Evolutionary conservation across 2,888 invertebrate species (phyloP).

Genomic region (Dynastes hyllus): DNA sequence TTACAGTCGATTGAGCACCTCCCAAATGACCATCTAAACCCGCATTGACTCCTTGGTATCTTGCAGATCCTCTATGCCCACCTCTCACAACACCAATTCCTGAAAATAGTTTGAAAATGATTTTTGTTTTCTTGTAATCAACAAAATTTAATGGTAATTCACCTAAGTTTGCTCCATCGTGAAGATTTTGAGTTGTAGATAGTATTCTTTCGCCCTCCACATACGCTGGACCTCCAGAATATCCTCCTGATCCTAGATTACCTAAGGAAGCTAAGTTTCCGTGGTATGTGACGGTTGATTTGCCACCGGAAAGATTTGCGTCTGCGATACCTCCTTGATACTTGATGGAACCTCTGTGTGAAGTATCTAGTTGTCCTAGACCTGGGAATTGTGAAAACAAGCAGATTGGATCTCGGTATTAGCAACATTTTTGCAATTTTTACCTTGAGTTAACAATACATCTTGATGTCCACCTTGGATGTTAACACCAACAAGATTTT

Average conservation of each 20-base stretch:
- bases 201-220: no score
- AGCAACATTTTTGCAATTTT: background rate
- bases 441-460: conserved; percentile 5
- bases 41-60: background rate
- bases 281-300: conserved; percentile 28
- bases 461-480: background rate
- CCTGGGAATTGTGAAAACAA: background rate
- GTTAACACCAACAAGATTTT: background rate
- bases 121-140: background rate
- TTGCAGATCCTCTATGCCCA: conserved; percentile 5
- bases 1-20: conserved; percentile 2
- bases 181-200: no score
- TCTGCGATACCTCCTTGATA: background rate
- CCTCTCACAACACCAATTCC: background rate
- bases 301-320: background rate
- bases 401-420: background rate
- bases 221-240: no score
- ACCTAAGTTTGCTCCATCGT: no score
- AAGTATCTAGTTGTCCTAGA: background rate
- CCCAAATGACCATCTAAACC: conserved; percentile 10
- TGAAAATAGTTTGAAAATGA: background rate
- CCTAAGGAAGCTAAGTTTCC: conserved; percentile 9
- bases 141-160: background rate
- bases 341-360: background rate
- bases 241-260: background rate